Percentiles rank a stretch among this genome's conserved stretches.
Evolutionary conservation across 2,888 invertebrate species (phyloP).

Genomic region (Pharmacophagus antenor): DNA sequence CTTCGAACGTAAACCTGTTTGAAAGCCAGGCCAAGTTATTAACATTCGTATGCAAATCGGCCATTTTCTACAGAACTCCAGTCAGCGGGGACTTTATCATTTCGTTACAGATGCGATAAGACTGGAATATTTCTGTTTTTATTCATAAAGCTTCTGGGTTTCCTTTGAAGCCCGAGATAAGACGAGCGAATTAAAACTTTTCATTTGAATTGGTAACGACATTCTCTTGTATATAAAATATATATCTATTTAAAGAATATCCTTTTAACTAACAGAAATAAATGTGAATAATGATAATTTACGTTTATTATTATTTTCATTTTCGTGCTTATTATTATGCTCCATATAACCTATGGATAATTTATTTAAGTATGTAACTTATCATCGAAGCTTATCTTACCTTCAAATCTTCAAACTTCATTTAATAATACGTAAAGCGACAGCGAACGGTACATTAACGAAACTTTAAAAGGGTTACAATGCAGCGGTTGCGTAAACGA

Average conservation of each 20-base stretch:
- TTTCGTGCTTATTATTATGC: too few species aligned
- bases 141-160: slow-evolving; percentile 34
- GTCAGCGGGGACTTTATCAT: slow-evolving; percentile 63
- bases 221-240: too few species aligned
- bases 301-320: too few species aligned
- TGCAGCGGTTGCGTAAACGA: slow-evolving; percentile 59
- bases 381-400: too few species aligned
- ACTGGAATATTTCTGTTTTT: slow-evolving; percentile 53
- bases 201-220: slow-evolving; percentile 23
- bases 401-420: too few species aligned
- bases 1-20: slow-evolving; percentile 45
- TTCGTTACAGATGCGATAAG: slow-evolving; percentile 61
- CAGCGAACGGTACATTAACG: slow-evolving; percentile 32
- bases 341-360: too few species aligned
- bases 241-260: too few species aligned
- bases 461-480: slow-evolving; percentile 41
- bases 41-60: slow-evolving; percentile 76
- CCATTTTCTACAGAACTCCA: slow-evolving; percentile 57
- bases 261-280: too few species aligned
- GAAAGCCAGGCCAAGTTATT: slow-evolving; percentile 60
- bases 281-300: too few species aligned
- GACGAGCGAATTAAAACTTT: slow-evolving; percentile 22
- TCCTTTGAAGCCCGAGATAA: slow-evolving; percentile 26
- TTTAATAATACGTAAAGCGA: too few species aligned
- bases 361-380: too few species aligned